phyloP scores from a whole-genome alignment of 1,140 invertebrate genomes.

The Drosophila leontia region DNA sequence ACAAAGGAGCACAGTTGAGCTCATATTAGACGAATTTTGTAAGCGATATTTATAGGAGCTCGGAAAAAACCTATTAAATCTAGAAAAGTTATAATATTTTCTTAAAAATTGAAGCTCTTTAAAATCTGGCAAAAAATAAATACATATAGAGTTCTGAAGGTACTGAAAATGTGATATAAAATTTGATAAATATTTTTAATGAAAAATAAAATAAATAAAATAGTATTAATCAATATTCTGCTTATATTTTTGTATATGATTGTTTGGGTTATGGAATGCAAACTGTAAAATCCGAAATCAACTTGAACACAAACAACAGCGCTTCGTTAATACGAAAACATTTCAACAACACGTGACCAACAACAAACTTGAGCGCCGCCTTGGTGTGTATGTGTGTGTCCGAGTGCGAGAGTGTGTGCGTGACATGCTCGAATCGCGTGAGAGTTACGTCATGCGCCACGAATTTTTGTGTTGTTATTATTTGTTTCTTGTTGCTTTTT shows the following conservation, averaged over 20 bases:
- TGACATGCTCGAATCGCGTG: constrained; percentile 76
- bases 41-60: background rate
- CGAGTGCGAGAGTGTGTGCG: constrained; percentile 26
- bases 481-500: constrained; percentile 33
- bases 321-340: constrained; percentile 59
- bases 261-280: background rate
- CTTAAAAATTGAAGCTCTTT: too few relatives aligned
- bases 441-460: constrained; percentile 80
- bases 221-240: too few relatives aligned
- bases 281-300: constrained; percentile 34
- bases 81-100: background rate
- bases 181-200: background rate
- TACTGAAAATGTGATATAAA: background rate
- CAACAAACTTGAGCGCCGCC: constrained; percentile 62
- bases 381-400: constrained; percentile 17
- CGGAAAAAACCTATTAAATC: background rate
- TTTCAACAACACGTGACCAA: constrained; percentile 80
- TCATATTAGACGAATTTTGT: background rate
- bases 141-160: too few relatives aligned
- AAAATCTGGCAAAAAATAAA: too few relatives aligned
- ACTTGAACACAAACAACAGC: constrained; percentile 49
- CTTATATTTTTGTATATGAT: background rate
- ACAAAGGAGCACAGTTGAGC: constrained; percentile 33
- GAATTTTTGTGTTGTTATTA: constrained; percentile 66
- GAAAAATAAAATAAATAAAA: background rate